Conservation (phyloP, 2,113 vertebrate genomes). For the Leucopsar rothschildi region DNA sequence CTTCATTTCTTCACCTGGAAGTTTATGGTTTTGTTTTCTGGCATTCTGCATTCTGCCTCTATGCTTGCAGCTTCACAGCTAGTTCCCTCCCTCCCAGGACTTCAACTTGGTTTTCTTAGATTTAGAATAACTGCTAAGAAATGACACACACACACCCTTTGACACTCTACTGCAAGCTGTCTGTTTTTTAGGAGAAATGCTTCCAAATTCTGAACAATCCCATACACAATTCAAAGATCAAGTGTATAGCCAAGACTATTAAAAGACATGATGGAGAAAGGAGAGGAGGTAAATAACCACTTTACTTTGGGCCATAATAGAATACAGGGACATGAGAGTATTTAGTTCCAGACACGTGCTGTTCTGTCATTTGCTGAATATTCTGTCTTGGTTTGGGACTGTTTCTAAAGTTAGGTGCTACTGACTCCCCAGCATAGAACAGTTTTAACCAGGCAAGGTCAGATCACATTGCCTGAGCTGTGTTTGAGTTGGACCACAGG, state of each 20-base stretch:
- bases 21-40: background rate
- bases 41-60: background rate
- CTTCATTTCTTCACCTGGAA: background rate
- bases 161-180: background rate
- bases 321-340: background rate
- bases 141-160: background rate
- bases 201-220: background rate
- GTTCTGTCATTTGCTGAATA: background rate
- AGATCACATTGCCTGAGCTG: conserved; percentile 13
- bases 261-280: background rate
- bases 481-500: conserved; percentile 45
- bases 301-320: background rate
- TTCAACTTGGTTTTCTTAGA: background rate
- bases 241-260: background rate
- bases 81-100: background rate
- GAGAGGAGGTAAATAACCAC: background rate
- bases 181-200: background rate
- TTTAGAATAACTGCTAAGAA: background rate
- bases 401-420: conserved; percentile 28
- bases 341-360: background rate
- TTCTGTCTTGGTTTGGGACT: background rate
- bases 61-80: background rate
- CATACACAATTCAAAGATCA: background rate
- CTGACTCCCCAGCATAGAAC: background rate
- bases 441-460: background rate